Conservation (phyloP, 2,113 vertebrate genomes). For the Eurypyga helias region DNA sequence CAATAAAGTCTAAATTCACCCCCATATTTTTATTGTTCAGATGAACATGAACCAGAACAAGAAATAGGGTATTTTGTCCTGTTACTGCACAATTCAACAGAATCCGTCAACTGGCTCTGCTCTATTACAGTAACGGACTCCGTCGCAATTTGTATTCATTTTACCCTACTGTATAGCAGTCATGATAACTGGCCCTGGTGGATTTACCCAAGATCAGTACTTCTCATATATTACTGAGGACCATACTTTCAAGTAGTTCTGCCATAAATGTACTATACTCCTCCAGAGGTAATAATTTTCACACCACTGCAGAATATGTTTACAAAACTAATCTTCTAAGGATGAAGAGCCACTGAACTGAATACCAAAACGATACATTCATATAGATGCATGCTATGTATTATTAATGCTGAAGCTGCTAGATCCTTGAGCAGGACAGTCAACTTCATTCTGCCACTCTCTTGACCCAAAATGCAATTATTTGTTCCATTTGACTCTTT, state of each 20-base stretch:
- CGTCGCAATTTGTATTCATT: not conserved
- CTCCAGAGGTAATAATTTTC: constrained; percentile 1
- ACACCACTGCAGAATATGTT: not conserved
- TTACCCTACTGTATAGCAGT: not conserved
- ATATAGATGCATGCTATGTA: not conserved
- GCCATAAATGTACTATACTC: not conserved
- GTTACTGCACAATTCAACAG: not conserved
- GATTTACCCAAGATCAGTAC: constrained; percentile 2
- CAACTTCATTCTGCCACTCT: not conserved
- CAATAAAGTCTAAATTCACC: not conserved
- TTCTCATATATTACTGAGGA: not conserved
- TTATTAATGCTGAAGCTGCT: not conserved
- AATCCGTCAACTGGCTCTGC: not conserved
- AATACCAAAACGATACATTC: constrained; percentile 22
- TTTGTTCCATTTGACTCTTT: constrained; percentile 1
- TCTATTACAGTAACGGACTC: not conserved
- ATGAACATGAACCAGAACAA: not conserved
- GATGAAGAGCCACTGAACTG: not conserved
- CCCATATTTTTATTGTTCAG: not conserved
- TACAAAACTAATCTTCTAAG: constrained; percentile 21
- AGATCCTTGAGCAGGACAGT: not conserved
- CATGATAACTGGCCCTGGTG: not conserved
- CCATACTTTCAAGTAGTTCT: not conserved
- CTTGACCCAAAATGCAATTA: not conserved
- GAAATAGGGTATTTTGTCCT: not conserved